These are phyloP conservation scores for Limosa lapponica DNA, from an alignment of 2,797 vertebrate species.

Conservation along the genomic window DNA sequence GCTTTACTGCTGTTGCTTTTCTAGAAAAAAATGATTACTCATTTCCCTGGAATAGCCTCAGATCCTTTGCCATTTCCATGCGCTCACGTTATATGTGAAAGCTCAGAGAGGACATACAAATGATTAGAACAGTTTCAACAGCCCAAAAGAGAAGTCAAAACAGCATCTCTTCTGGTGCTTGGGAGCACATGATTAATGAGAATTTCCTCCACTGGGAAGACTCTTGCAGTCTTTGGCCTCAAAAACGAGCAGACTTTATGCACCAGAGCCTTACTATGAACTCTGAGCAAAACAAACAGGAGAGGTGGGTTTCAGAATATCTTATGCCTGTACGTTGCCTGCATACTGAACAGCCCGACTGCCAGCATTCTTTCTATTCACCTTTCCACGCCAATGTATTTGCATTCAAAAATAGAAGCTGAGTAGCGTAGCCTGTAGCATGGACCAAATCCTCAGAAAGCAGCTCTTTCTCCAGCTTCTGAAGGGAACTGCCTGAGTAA, in stretches of 20 bases:
- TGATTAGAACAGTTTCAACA: slow-evolving; percentile 34
- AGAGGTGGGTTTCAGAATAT: background rate
- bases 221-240: slow-evolving; percentile 21
- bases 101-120: slow-evolving; percentile 11
- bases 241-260: background rate
- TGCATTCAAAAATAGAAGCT: background rate
- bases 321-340: background rate
- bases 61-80: slow-evolving; percentile 46
- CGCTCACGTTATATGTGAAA: background rate
- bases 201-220: slow-evolving; percentile 26
- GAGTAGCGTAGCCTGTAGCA: rapidly evolving
- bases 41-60: slow-evolving; percentile 44
- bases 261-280: background rate
- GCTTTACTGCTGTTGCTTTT: slow-evolving; percentile 16
- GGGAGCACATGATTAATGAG: slow-evolving; percentile 54
- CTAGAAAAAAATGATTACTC: slow-evolving; percentile 43
- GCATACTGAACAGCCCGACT: background rate
- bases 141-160: slow-evolving; percentile 38
- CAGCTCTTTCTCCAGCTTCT: background rate
- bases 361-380: background rate
- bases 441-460: background rate
- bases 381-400: background rate
- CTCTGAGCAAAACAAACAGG: slow-evolving; percentile 18
- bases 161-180: slow-evolving; percentile 23
- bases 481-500: background rate